phyloP scores from a whole-genome alignment of 1,140 invertebrate genomes.

The Drosophila nigromelanica region DNA sequence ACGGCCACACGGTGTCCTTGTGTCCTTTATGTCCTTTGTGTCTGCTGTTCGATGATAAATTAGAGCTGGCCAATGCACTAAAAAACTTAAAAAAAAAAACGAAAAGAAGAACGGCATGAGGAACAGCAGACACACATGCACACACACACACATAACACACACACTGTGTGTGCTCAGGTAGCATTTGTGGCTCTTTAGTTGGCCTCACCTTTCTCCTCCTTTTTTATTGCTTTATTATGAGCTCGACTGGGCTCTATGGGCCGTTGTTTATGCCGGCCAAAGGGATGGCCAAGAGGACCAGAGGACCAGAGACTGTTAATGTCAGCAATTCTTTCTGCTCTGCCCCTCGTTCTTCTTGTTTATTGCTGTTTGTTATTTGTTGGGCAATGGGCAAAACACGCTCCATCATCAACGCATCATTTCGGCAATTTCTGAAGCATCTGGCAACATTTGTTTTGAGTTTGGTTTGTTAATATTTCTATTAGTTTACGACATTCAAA shows the following conservation, averaged over 20 bases:
- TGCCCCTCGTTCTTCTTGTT: slow-evolving; percentile 1
- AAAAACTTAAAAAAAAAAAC: slow-evolving; percentile 14
- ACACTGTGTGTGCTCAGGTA: slow-evolving; percentile 20
- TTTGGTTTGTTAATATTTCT: slow-evolving; percentile 6
- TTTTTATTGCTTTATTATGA: slow-evolving; percentile 79
- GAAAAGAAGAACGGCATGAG: slow-evolving; percentile 6
- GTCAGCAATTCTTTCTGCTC: slow-evolving; percentile 7
- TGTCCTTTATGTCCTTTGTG: slow-evolving; percentile 27
- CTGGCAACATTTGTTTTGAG: slow-evolving; percentile 11
- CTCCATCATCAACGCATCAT: slow-evolving; percentile 8
- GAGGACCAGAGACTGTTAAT: neutral
- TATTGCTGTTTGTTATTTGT: slow-evolving; percentile 21
- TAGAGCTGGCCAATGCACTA: slow-evolving; percentile 49
- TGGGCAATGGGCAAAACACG: slow-evolving; percentile 3
- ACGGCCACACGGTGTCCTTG: slow-evolving; percentile 30
- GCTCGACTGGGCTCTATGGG: slow-evolving; percentile 34
- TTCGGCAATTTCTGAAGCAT: neutral
- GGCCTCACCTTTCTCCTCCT: slow-evolving; percentile 49
- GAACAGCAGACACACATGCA: slow-evolving; percentile 11
- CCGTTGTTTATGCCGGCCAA: slow-evolving; percentile 26
- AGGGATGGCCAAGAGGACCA: slow-evolving; percentile 10
- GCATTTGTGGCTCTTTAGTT: slow-evolving; percentile 73
- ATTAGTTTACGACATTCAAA: neutral
- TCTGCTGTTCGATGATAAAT: slow-evolving; percentile 79
- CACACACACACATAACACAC: neutral